Percentiles rank a stretch among this genome's conserved stretches.
Conservation (phyloP, 2,797 vertebrate species). For the Thripadectes ignobilis region DNA sequence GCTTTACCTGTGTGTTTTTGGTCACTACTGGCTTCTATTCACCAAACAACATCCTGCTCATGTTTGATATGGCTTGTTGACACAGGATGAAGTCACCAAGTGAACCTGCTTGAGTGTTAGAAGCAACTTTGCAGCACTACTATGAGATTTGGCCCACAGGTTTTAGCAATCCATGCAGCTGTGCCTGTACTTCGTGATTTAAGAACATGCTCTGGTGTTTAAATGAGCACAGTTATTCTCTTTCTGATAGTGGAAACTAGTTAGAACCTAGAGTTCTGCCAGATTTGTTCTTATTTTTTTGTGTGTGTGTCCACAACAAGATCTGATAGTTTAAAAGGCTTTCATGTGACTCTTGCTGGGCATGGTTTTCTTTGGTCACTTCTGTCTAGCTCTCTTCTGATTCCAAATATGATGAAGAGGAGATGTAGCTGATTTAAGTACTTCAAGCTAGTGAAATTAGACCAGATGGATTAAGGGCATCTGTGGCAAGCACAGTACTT, state of each 20-base stretch:
- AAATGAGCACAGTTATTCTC: background rate
- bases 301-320: background rate
- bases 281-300: background rate
- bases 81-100: background rate
- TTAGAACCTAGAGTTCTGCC: background rate
- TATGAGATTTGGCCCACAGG: background rate
- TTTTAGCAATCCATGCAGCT: background rate
- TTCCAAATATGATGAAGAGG: background rate
- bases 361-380: background rate
- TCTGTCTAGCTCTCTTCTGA: background rate
- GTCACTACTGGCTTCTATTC: background rate
- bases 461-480: background rate
- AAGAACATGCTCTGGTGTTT: background rate
- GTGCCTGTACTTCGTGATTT: background rate
- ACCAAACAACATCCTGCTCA: background rate
- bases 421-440: background rate
- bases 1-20: background rate
- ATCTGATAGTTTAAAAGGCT: background rate
- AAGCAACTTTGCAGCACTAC: rapidly evolving
- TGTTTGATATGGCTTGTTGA: background rate
- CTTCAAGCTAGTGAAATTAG: background rate
- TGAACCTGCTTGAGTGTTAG: background rate
- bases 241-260: background rate
- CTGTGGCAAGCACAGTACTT: background rate
- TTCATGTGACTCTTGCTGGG: background rate